Evolutionary conservation across 2,113 vertebrate species (phyloP).

Genomic region (Caretta caretta): DNA sequence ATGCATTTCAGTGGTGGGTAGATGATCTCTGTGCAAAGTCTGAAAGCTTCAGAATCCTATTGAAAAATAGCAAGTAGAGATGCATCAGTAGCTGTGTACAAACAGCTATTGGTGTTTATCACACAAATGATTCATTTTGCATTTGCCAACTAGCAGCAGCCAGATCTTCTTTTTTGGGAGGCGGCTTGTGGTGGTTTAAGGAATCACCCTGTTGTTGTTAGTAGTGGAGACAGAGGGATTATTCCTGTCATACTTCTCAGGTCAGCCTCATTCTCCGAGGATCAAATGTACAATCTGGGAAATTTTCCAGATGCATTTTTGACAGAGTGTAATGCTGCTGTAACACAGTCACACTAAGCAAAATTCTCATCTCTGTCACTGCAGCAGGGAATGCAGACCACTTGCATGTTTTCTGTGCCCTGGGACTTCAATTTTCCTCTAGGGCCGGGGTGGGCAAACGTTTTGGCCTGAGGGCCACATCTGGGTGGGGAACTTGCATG

Average conservation of each 20-base stretch:
- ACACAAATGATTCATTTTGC: background rate
- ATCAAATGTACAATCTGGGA: background rate
- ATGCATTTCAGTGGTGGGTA: background rate
- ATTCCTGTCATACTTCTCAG: constrained; percentile 14
- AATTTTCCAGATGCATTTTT: accelerated
- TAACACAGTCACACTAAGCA: accelerated
- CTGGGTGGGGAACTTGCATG: too few species aligned
- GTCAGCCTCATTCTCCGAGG: accelerated
- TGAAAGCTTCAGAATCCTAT: background rate
- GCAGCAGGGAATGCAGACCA: background rate
- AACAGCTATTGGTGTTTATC: background rate
- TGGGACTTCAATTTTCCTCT: background rate
- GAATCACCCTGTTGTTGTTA: background rate
- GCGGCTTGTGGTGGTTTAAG: background rate
- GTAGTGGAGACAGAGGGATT: background rate
- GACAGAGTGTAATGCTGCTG: background rate
- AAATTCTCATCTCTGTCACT: background rate
- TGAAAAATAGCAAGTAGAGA: background rate
- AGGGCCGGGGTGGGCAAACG: background rate
- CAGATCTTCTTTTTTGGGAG: background rate
- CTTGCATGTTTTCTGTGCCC: background rate
- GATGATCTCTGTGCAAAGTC: background rate
- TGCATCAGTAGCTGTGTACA: background rate
- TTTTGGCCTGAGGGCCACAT: too few species aligned
- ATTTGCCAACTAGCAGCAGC: background rate